These are phyloP conservation scores for Nothoprocta perdicaria DNA, from an alignment of 2,113 vertebrate genomes.

Conservation along the genomic window DNA sequence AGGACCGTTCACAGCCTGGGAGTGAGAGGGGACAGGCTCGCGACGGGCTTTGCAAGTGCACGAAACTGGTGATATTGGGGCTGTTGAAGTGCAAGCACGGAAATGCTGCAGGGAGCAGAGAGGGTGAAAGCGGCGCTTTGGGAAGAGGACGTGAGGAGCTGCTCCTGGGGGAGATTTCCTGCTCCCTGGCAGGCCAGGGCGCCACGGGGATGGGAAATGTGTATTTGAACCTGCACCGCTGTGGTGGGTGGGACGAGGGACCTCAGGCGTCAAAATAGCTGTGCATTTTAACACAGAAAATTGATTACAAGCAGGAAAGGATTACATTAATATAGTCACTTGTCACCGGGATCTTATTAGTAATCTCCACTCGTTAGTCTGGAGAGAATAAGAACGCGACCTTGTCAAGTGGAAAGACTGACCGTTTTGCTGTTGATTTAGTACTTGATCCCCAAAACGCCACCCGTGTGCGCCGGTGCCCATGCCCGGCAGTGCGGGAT, in stretches of 20 bases:
- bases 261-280: neutral
- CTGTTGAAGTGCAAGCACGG: accelerated
- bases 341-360: constrained; percentile 58
- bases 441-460: neutral
- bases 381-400: constrained; percentile 48
- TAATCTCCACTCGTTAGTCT: constrained; percentile 54
- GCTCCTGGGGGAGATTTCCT: neutral
- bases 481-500: no score
- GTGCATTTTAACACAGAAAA: neutral
- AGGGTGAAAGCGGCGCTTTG: neutral
- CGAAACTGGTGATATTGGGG: accelerated
- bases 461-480: accelerated
- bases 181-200: neutral
- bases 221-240: neutral
- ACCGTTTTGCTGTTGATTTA: constrained; percentile 11
- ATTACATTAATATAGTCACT: constrained; percentile 60
- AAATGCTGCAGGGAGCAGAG: accelerated
- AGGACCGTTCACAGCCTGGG: accelerated
- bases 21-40: accelerated
- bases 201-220: accelerated
- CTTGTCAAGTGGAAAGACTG: constrained; percentile 28
- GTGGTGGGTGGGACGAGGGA: neutral
- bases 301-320: constrained; percentile 52
- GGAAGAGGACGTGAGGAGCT: neutral
- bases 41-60: neutral